Conservation (phyloP, 2,888 invertebrate species). For the Clostera curtula region DNA sequence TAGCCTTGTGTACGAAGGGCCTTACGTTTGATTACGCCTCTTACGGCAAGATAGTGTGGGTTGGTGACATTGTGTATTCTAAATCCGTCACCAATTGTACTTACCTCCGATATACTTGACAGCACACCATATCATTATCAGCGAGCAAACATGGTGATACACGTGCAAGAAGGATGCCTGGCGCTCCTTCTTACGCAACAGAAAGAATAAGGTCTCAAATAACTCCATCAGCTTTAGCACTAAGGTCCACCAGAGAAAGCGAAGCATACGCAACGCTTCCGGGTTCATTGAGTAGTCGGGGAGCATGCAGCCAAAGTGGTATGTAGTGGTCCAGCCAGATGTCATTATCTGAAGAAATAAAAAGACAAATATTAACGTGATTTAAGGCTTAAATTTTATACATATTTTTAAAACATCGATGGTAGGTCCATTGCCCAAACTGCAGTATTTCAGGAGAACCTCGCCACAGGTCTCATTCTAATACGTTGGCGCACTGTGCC, state of each 20-base stretch:
- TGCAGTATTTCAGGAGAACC: too few relatives aligned
- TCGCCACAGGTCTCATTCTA: too few relatives aligned
- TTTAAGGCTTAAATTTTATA: too few relatives aligned
- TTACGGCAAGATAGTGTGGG: too few relatives aligned
- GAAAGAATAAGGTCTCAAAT: slow-evolving; percentile 81
- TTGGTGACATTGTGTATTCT: too few relatives aligned
- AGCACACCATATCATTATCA: slow-evolving; percentile 75
- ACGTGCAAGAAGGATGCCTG: slow-evolving; percentile 83
- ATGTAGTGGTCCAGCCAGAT: slow-evolving; percentile 78
- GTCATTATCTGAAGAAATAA: slow-evolving; percentile 68
- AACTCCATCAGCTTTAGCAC: slow-evolving; percentile 80
- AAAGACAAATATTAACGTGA: neutral
- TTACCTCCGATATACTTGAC: slow-evolving; percentile 80
- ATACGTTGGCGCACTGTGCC: too few relatives aligned
- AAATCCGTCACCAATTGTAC: slow-evolving; percentile 14
- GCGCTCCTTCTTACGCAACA: slow-evolving; percentile 80
- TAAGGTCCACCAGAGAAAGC: slow-evolving; percentile 77
- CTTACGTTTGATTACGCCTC: too few relatives aligned
- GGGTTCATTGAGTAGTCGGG: slow-evolving; percentile 81
- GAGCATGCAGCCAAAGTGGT: slow-evolving; percentile 79
- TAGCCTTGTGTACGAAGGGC: too few relatives aligned
- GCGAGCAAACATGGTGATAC: slow-evolving; percentile 80
- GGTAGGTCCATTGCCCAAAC: too few relatives aligned
- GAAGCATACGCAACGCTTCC: slow-evolving; percentile 74
- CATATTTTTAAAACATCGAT: too few relatives aligned